These are phyloP conservation scores for Lasioglossum zephyrum DNA, from an alignment of 2,888 invertebrate genomes.

Conservation along the genomic window DNA sequence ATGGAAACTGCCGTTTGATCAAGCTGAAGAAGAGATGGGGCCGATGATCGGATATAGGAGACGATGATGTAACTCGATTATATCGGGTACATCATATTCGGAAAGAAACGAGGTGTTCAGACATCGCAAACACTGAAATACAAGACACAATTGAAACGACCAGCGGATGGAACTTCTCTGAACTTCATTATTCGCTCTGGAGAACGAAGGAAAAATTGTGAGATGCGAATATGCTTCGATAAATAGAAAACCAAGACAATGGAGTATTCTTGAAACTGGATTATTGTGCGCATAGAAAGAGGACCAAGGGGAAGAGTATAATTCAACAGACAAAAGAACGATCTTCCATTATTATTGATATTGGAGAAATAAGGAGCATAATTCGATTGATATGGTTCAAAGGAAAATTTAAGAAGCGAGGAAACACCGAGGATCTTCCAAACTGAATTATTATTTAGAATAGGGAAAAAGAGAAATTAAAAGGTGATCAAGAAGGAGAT, in stretches of 20 bases:
- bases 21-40: not conserved
- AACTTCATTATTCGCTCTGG: not conserved
- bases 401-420: too few species aligned
- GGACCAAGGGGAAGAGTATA: not conserved
- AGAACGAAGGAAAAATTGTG: not conserved
- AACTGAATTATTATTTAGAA: not conserved
- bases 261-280: not conserved
- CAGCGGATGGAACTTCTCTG: not conserved
- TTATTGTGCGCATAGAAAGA: not conserved
- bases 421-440: not conserved
- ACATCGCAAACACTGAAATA: not conserved
- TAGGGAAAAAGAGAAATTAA: not conserved
- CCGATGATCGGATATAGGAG: not conserved
- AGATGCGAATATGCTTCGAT: not conserved
- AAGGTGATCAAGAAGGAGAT: not conserved
- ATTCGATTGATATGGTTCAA: not conserved
- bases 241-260: not conserved
- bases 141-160: not conserved
- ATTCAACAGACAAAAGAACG: not conserved
- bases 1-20: not conserved
- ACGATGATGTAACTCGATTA: constrained; percentile 6
- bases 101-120: not conserved
- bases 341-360: not conserved
- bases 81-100: not conserved
- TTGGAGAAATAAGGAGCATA: not conserved